Evolutionary conservation across 2,113 vertebrate genomes (phyloP).

Genomic region (Bubo scandiacus): DNA sequence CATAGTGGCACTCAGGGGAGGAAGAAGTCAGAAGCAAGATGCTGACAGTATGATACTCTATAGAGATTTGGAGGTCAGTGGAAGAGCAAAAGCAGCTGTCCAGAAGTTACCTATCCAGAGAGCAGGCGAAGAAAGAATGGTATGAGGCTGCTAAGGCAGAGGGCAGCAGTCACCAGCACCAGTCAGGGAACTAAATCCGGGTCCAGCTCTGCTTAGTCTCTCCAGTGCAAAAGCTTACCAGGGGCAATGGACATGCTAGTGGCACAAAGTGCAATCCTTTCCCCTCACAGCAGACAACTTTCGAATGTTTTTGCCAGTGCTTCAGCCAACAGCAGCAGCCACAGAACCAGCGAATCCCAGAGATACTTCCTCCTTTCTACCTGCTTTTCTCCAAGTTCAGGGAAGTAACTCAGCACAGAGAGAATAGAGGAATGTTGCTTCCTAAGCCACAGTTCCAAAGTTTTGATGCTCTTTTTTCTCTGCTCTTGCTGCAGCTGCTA

Average conservation of each 20-base stretch:
- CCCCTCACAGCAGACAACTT: background rate
- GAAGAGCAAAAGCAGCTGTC: background rate
- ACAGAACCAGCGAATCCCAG: background rate
- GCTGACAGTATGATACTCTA: background rate
- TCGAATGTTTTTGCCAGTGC: background rate
- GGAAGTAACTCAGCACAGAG: background rate
- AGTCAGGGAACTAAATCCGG: background rate
- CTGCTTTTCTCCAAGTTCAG: background rate
- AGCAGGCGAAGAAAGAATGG: rapidly evolving
- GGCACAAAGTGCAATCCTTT: background rate
- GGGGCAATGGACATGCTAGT: background rate
- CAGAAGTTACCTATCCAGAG: background rate
- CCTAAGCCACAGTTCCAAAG: background rate
- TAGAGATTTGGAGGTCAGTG: background rate
- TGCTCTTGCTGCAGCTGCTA: background rate
- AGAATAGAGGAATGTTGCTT: background rate
- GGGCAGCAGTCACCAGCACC: background rate
- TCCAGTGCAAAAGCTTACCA: background rate
- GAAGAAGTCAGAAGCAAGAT: background rate
- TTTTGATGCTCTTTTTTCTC: background rate
- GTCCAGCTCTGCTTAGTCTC: background rate
- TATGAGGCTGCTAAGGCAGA: background rate
- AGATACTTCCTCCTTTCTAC: background rate
- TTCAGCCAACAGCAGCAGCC: background rate
- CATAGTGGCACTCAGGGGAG: background rate